Evolutionary conservation across 2,113 vertebrate species (phyloP).

Genomic region (Centropus bengalensis): DNA sequence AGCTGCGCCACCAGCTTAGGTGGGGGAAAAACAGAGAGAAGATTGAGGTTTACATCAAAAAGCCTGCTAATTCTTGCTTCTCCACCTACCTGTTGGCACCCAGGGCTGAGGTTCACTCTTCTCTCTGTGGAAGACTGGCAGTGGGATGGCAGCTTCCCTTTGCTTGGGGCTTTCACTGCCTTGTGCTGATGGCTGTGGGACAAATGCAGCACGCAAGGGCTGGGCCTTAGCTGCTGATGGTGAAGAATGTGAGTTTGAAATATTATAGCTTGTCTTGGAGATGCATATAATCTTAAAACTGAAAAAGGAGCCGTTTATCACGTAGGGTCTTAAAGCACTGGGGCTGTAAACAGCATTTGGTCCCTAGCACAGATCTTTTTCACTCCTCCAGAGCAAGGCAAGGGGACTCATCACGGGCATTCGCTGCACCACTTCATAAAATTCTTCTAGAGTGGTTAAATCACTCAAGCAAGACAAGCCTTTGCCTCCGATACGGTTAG

Average conservation of each 20-base stretch:
- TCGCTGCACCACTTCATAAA: not conserved
- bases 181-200: not conserved
- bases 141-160: not conserved
- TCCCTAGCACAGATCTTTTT: not conserved
- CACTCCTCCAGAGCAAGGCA: not conserved
- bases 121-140: too few relatives aligned
- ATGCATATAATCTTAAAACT: rapidly evolving
- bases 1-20: not conserved
- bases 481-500: slow-evolving; percentile 56
- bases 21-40: not conserved
- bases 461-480: slow-evolving; percentile 67
- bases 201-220: rapidly evolving
- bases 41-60: not conserved
- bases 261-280: not conserved
- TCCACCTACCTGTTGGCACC: not conserved
- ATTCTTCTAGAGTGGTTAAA: slow-evolving; percentile 64
- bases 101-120: not conserved
- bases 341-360: not conserved
- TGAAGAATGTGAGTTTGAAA: not conserved
- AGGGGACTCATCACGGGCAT: not conserved
- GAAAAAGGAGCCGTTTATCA: not conserved
- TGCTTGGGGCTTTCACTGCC: not conserved
- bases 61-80: not conserved
- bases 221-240: not conserved
- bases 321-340: not conserved